A percentile compares a stretch with the other conserved stretches of the same genome.
phyloP scores from a whole-genome alignment of 2,113 vertebrate species.

The Sciurus niger region DNA sequence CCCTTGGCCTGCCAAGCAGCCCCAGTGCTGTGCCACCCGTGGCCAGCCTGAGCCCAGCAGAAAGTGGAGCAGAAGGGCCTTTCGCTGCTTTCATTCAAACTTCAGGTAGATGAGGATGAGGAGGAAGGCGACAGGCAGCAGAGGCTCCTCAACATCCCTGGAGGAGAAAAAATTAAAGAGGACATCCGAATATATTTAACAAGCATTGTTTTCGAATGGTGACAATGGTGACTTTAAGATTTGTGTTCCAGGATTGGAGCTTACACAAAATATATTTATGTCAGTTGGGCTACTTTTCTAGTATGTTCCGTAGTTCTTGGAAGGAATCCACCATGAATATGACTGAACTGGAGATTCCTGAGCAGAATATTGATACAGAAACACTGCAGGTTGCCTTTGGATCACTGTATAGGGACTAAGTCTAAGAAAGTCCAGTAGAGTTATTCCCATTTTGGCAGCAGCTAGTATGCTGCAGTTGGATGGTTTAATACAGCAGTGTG shows the following conservation, averaged over 20 bases:
- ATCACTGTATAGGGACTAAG: slow-evolving; percentile 96
- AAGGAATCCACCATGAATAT: slow-evolving; percentile 96
- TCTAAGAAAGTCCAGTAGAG: slow-evolving; percentile 96
- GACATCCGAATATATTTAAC: slow-evolving; percentile 96
- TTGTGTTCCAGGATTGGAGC: slow-evolving; percentile 96
- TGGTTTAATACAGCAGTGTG: slow-evolving; percentile 96
- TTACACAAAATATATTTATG: slow-evolving; percentile 97
- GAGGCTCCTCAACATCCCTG: slow-evolving; percentile 71
- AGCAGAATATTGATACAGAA: slow-evolving; percentile 97
- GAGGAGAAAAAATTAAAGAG: slow-evolving; percentile 96
- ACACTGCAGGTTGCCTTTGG: slow-evolving; percentile 97
- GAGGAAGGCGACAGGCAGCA: slow-evolving; percentile 74
- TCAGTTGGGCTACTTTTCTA: slow-evolving; percentile 98
- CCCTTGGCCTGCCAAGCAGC: slow-evolving; percentile 85
- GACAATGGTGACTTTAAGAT: slow-evolving; percentile 94
- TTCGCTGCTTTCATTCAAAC: slow-evolving; percentile 65
- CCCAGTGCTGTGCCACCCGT: slow-evolving; percentile 74
- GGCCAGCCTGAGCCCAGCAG: slow-evolving; percentile 19
- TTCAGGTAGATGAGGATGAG: slow-evolving; percentile 27
- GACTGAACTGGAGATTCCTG: slow-evolving; percentile 96
- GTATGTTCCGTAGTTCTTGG: slow-evolving; percentile 99
- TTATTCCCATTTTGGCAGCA: slow-evolving; percentile 95
- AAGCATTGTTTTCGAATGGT: slow-evolving; percentile 96
- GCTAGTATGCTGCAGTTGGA: slow-evolving; percentile 98
- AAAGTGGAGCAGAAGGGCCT: slow-evolving; percentile 73